Percentiles rank a stretch among this genome's conserved stretches.
These are phyloP conservation scores for Galagoides demidoff DNA, from an alignment of 2,797 vertebrate genomes.

Conservation along the genomic window DNA sequence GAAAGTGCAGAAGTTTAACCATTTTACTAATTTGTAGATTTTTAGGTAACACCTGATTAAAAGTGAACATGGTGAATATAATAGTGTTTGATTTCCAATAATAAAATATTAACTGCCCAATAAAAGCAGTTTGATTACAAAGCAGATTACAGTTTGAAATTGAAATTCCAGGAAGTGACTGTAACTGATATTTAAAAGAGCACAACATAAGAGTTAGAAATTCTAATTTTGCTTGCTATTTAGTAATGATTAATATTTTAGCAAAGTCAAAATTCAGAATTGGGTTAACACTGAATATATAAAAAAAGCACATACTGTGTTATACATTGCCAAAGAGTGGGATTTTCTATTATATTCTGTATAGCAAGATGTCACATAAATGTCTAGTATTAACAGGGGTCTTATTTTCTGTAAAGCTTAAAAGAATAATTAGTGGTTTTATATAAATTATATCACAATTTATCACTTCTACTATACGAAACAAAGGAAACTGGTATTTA, in stretches of 20 bases:
- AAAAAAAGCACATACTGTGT: conserved; percentile 73
- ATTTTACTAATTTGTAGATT: conserved; percentile 82
- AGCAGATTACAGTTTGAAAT: conserved; percentile 87
- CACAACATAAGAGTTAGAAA: conserved; percentile 67
- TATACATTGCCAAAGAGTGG: conserved; percentile 68
- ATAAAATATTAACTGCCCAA: conserved; percentile 76
- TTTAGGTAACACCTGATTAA: conserved; percentile 82
- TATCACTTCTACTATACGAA: conserved; percentile 76
- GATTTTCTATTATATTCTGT: conserved; percentile 68
- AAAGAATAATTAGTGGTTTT: conserved; percentile 80
- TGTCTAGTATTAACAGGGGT: conserved; percentile 67
- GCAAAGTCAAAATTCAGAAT: conserved; percentile 79
- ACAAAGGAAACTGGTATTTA: conserved; percentile 72
- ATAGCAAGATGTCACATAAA: conserved; percentile 73
- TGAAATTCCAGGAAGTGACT: conserved; percentile 83
- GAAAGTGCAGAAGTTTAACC: conserved; percentile 87
- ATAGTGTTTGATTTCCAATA: conserved; percentile 76
- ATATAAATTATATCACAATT: conserved; percentile 79
- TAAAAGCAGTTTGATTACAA: conserved; percentile 80
- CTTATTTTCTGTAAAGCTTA: conserved; percentile 79
- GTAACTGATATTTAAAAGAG: conserved; percentile 79
- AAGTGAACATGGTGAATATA: conserved; percentile 70
- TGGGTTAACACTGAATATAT: conserved; percentile 71
- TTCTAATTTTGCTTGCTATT: conserved; percentile 77
- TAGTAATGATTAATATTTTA: conserved; percentile 77